A percentile compares a stretch with the other conserved stretches of the same genome.
Conservation (phyloP, 2,888 invertebrate species). For the Deilephila porcellus region DNA sequence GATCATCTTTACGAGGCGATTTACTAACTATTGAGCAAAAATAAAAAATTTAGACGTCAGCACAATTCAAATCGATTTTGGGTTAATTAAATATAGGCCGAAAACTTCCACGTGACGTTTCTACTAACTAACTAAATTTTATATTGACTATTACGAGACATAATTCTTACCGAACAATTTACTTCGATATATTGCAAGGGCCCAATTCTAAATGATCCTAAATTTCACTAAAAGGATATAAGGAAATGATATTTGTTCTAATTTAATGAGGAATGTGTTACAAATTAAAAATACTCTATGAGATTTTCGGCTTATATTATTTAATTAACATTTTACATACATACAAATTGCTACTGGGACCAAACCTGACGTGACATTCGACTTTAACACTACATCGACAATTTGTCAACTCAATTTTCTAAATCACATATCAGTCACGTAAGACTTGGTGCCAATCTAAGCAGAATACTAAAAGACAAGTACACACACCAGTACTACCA, state of each 20-base stretch:
- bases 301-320: constrained; percentile 27
- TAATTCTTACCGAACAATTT: background rate
- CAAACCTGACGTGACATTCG: background rate
- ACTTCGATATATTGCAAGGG: constrained; percentile 1
- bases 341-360: constrained; percentile 16
- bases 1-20: constrained; percentile 24
- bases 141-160: background rate
- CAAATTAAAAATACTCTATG: constrained; percentile 26
- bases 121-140: constrained; percentile 17
- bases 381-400: constrained; percentile 7
- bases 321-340: constrained; percentile 27
- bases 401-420: background rate
- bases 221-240: constrained; percentile 2
- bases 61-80: constrained; percentile 33
- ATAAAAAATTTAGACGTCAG: constrained; percentile 30
- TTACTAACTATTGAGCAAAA: constrained; percentile 21
- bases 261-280: constrained; percentile 23
- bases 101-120: constrained; percentile 32
- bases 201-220: background rate
- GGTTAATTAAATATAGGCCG: constrained; percentile 30
- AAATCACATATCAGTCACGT: background rate
- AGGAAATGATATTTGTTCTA: constrained; percentile 16
- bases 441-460: constrained; percentile 4
- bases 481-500: constrained; percentile 19
- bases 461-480: constrained; percentile 4